Evolutionary conservation across 2,113 vertebrate genomes (phyloP).

Genomic region (Camelus dromedarius): DNA sequence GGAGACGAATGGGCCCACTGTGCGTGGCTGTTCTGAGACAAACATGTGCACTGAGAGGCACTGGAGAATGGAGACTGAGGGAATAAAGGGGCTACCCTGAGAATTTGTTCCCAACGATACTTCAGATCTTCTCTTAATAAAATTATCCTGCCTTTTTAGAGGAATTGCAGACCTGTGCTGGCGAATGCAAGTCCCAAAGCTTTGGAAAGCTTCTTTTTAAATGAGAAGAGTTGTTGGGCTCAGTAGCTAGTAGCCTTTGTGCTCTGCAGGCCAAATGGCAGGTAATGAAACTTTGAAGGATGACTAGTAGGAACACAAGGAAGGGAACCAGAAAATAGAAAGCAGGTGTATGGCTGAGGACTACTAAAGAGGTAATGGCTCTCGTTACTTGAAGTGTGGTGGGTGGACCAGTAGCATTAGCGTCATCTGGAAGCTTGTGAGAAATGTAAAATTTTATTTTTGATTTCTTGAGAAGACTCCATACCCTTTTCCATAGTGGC

Average conservation of each 20-base stretch:
- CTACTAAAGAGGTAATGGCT: background rate
- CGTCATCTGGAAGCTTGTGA: background rate
- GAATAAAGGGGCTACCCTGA: conserved; percentile 63
- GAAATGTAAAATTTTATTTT: background rate
- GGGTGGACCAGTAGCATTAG: background rate
- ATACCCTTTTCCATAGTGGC: background rate
- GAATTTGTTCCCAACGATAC: conserved; percentile 27
- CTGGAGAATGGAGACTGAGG: background rate
- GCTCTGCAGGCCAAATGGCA: conserved; percentile 56
- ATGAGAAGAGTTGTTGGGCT: background rate
- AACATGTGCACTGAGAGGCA: conserved; percentile 52
- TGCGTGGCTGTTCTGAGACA: conserved; percentile 69
- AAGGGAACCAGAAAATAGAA: background rate
- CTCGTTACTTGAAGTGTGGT: background rate
- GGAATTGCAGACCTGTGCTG: background rate
- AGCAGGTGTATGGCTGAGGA: background rate
- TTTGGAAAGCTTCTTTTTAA: conserved; percentile 60
- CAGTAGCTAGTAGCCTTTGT: conserved; percentile 46
- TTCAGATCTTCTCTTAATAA: conserved; percentile 66
- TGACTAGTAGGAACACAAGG: background rate
- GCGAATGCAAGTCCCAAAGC: conserved; percentile 11
- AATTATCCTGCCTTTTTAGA: conserved; percentile 62
- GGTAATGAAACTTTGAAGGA: conserved; percentile 63
- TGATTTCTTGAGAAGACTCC: background rate
- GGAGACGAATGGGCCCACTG: conserved; percentile 58